Conservation (phyloP, 2,888 invertebrate species). For the Cyclophora albipunctata region DNA sequence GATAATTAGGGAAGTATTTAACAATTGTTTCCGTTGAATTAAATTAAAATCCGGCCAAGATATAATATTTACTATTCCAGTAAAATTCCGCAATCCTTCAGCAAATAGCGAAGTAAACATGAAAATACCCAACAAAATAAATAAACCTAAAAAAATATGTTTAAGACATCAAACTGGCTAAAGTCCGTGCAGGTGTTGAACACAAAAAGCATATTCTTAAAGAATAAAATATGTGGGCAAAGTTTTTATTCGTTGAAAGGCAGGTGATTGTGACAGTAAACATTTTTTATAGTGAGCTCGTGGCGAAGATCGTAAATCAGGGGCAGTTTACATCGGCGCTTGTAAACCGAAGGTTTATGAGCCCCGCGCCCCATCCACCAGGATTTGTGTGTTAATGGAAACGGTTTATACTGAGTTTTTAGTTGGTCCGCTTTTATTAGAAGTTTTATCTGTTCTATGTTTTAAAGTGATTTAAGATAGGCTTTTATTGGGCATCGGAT, state of each 20-base stretch:
- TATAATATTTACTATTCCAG: too few relatives aligned
- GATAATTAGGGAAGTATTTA: too few relatives aligned
- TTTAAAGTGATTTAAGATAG: not conserved
- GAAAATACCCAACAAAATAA: slow-evolving; percentile 10
- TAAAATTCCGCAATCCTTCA: too few relatives aligned
- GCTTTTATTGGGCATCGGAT: not conserved
- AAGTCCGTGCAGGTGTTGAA: slow-evolving; percentile 7
- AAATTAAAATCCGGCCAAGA: too few relatives aligned
- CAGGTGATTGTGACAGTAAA: slow-evolving; percentile 45
- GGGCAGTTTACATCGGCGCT: slow-evolving; percentile 42
- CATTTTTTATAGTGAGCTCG: slow-evolving; percentile 46
- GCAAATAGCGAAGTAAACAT: slow-evolving; percentile 2
- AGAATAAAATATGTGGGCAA: slow-evolving; percentile 18
- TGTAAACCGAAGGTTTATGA: slow-evolving; percentile 33
- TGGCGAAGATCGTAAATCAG: slow-evolving; percentile 42
- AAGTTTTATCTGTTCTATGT: not conserved
- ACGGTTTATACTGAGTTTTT: slow-evolving; percentile 4
- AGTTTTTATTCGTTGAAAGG: slow-evolving; percentile 22
- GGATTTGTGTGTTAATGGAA: slow-evolving; percentile 15
- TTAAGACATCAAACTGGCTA: not conserved
- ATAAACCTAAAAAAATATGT: too few relatives aligned
- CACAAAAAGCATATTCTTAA: slow-evolving; percentile 14
- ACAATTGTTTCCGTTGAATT: too few relatives aligned
- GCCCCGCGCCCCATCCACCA: slow-evolving; percentile 12
- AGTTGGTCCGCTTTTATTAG: not conserved